Evolutionary conservation across 2,888 invertebrate species (phyloP).

Genomic region (Nematopogon swammerdamellus): DNA sequence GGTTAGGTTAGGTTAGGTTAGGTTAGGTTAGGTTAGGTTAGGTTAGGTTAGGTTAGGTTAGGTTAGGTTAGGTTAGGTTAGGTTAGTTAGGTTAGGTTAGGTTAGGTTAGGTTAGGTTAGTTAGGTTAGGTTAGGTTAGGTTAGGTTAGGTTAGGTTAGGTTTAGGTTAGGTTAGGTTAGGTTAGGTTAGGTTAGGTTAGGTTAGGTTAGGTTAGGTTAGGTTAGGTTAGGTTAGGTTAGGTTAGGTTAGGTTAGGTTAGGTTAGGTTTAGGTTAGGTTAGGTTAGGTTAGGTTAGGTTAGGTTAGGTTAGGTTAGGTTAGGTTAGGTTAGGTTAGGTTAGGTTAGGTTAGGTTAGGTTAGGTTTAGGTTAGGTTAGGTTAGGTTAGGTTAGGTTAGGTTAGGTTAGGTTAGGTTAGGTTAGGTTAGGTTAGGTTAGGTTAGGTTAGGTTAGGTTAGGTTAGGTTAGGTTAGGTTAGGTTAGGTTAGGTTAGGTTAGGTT

Average conservation of each 20-base stretch:
- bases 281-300: slow-evolving; percentile 4
- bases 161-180: too few relatives aligned
- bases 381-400: too few relatives aligned
- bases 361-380: too few relatives aligned
- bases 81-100: slow-evolving; percentile 3
- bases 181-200: slow-evolving; percentile 10
- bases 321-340: too few relatives aligned
- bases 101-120: not conserved
- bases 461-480: too few relatives aligned
- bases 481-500: too few relatives aligned
- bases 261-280: too few relatives aligned
- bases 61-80: slow-evolving; percentile 9
- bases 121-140: slow-evolving; percentile 5
- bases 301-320: not conserved
- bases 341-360: too few relatives aligned
- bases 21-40: slow-evolving; percentile 9
- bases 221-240: slow-evolving; percentile 9
- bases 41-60: slow-evolving; percentile 9
- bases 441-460: too few relatives aligned
- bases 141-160: slow-evolving; percentile 9
- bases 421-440: too few relatives aligned
- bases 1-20: slow-evolving; percentile 9
- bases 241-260: slow-evolving; percentile 10
- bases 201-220: slow-evolving; percentile 5
- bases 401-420: too few relatives aligned